phyloP scores from a whole-genome alignment of 2,113 vertebrate species.

The Cyprinodon brontotheroides region DNA sequence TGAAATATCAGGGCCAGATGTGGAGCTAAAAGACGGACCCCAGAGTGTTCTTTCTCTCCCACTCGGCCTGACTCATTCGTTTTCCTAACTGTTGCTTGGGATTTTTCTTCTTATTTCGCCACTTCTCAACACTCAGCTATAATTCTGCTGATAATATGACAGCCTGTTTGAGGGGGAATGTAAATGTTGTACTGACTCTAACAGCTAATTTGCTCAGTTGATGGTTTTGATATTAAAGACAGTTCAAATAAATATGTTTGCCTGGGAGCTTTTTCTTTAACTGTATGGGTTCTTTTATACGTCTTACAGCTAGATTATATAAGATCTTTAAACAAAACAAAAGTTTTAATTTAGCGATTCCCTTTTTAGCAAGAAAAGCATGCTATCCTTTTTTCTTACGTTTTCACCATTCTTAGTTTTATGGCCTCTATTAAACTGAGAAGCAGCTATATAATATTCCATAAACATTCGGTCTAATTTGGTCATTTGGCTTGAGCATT shows the following conservation, averaged over 20 bases:
- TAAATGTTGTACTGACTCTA: conserved; percentile 49
- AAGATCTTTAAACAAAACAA: conserved; percentile 15
- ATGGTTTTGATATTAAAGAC: conserved; percentile 31
- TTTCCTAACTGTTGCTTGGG: conserved; percentile 56
- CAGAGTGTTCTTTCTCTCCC: conserved; percentile 64
- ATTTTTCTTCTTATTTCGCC: conserved; percentile 38
- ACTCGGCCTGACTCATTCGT: conserved; percentile 42
- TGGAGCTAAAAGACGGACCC: conserved; percentile 84
- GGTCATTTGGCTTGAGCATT: too few relatives aligned
- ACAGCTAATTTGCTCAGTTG: conserved; percentile 35
- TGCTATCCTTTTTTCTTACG: neutral
- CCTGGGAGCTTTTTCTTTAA: conserved; percentile 8
- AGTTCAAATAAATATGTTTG: conserved; percentile 33
- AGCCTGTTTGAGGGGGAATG: conserved; percentile 47
- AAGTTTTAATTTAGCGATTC: neutral
- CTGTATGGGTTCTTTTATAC: neutral
- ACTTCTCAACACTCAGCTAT: conserved; percentile 15
- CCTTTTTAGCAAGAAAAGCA: neutral
- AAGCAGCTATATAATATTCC: neutral
- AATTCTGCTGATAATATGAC: conserved; percentile 48
- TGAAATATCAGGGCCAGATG: conserved; percentile 99
- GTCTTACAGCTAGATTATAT: conserved; percentile 8
- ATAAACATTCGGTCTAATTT: too few relatives aligned
- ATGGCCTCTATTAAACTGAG: neutral
- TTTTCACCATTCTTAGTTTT: neutral